phyloP scores from a whole-genome alignment of 2,888 invertebrate genomes.

The Acrobasis suavella region DNA sequence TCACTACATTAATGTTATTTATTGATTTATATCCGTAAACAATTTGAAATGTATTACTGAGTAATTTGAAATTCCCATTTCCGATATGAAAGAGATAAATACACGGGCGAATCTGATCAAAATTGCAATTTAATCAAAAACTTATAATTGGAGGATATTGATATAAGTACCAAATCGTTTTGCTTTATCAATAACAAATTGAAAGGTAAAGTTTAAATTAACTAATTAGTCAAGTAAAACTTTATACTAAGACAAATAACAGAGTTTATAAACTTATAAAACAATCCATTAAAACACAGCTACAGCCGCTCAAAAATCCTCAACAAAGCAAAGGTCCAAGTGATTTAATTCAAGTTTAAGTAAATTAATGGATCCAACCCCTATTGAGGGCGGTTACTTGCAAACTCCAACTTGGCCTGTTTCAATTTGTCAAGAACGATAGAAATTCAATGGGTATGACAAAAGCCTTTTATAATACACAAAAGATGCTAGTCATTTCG shows the following conservation, averaged over 20 bases:
- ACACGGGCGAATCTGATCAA: constrained; percentile 9
- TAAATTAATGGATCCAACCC: constrained; percentile 70
- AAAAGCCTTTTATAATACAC: constrained; percentile 57
- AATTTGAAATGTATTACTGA: constrained; percentile 9
- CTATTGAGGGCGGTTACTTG: constrained; percentile 56
- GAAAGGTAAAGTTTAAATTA: constrained; percentile 18
- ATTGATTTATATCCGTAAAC: constrained; percentile 29
- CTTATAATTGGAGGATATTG: constrained; percentile 19
- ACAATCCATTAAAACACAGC: constrained; percentile 45
- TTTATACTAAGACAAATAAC: constrained; percentile 22
- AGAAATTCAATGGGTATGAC: constrained; percentile 65
- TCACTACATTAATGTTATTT: constrained; percentile 20
- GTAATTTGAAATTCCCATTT: constrained; percentile 11
- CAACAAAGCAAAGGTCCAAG: constrained; percentile 56
- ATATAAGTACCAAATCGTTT: constrained; percentile 14
- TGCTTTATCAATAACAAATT: constrained; percentile 13
- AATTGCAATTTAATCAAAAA: constrained; percentile 16
- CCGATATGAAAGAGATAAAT: constrained; percentile 26
- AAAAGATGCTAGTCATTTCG: constrained; percentile 54
- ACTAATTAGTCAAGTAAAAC: constrained; percentile 17
- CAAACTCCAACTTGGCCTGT: constrained; percentile 72
- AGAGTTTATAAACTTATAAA: constrained; percentile 29
- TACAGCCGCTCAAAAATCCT: constrained; percentile 48
- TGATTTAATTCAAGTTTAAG: constrained; percentile 68
- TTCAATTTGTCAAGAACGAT: constrained; percentile 73